phyloP scores from a whole-genome alignment of 2,113 vertebrate genomes.

The Benitochromis conjunctus region DNA sequence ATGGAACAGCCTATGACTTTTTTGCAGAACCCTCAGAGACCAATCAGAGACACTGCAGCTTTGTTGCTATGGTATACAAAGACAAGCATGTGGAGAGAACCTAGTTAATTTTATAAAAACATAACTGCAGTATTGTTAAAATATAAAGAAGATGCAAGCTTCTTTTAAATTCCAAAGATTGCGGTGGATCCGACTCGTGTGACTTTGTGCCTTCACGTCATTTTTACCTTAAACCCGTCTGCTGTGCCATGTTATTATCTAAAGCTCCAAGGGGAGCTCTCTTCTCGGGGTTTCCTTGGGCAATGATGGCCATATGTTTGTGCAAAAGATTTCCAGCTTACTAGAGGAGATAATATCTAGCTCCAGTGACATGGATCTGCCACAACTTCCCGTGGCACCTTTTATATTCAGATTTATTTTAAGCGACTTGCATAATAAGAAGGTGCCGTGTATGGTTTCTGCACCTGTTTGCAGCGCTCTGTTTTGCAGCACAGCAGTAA shows the following conservation, averaged over 20 bases:
- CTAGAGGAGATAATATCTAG: constrained; percentile 23
- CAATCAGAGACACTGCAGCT: constrained; percentile 55
- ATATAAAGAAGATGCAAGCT: constrained; percentile 15
- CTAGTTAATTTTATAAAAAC: constrained; percentile 25
- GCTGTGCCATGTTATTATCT: constrained; percentile 19
- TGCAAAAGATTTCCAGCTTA: constrained; percentile 13
- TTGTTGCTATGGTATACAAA: constrained; percentile 67
- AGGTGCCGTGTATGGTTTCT: background rate
- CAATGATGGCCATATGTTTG: constrained; percentile 31
- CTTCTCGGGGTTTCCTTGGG: background rate
- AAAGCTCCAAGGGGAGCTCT: constrained; percentile 9
- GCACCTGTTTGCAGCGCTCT: background rate
- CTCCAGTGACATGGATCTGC: constrained; percentile 1
- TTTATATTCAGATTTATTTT: background rate
- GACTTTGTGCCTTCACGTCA: background rate
- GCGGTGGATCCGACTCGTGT: background rate
- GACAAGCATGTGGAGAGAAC: constrained; percentile 49
- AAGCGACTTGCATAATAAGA: background rate
- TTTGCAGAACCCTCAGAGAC: constrained; percentile 33
- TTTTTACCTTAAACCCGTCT: background rate
- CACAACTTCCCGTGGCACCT: background rate
- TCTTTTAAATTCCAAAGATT: background rate
- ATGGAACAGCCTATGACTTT: constrained; percentile 4
- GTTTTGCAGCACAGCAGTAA: constrained; percentile 1
- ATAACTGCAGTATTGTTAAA: constrained; percentile 13